These are phyloP conservation scores for Montifringilla adamsi DNA, from an alignment of 2,113 vertebrate genomes.

Conservation along the genomic window DNA sequence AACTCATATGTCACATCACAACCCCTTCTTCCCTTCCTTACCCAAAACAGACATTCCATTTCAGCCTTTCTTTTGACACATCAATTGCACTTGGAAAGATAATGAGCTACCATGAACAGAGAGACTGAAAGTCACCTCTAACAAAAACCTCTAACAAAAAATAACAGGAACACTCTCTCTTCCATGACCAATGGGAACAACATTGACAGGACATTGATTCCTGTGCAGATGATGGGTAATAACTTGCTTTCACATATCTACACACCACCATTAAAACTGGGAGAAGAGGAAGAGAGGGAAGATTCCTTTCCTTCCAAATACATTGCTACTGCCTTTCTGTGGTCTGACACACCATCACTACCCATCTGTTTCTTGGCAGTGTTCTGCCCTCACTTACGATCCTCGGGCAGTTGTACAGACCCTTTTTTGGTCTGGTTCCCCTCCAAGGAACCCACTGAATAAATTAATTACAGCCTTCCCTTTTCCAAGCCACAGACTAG, in stretches of 20 bases:
- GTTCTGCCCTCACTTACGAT: background rate
- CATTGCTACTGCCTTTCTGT: background rate
- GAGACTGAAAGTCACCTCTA: background rate
- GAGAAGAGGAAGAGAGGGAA: background rate
- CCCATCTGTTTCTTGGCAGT: background rate
- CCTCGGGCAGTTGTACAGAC: background rate
- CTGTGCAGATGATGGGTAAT: background rate
- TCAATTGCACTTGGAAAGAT: background rate
- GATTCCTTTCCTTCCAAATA: background rate
- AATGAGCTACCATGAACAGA: background rate
- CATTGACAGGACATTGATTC: background rate
- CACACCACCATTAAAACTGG: background rate
- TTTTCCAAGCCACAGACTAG: background rate
- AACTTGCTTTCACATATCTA: background rate
- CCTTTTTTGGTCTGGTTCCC: background rate
- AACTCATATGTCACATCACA: background rate
- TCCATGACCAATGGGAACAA: background rate
- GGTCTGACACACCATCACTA: background rate
- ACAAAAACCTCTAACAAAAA: background rate
- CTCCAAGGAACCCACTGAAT: background rate
- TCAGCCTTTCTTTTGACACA: background rate
- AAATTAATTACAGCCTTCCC: background rate
- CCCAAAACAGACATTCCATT: background rate
- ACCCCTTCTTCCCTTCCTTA: background rate
- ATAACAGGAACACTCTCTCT: background rate